Evolutionary conservation across 2,797 vertebrate genomes (phyloP).

Genomic region (Darevskia mixta): DNA sequence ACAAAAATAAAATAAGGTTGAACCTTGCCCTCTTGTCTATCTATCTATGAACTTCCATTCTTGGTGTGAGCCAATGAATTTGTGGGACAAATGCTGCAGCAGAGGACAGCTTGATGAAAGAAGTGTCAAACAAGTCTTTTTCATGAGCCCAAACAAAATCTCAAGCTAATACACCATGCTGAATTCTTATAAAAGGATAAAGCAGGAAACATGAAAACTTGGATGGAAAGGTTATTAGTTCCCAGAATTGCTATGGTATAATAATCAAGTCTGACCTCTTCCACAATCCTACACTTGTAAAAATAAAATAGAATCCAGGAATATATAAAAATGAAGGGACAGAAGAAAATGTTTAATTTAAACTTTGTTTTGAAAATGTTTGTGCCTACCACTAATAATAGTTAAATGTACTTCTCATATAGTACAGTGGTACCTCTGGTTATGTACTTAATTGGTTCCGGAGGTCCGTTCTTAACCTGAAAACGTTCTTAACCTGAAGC

Average conservation of each 20-base stretch:
- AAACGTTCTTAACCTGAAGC: too few relatives aligned
- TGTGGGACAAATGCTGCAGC: constrained; percentile 15
- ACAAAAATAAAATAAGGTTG: constrained; percentile 20
- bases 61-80: constrained; percentile 39
- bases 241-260: not conserved
- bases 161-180: fast-evolving
- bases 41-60: constrained; percentile 42
- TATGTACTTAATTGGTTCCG: too few relatives aligned
- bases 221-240: constrained; percentile 18
- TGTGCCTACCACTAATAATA: not conserved
- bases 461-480: too few relatives aligned
- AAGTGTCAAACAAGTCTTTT: constrained; percentile 43
- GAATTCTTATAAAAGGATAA: constrained; percentile 33
- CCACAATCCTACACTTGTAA: constrained; percentile 22
- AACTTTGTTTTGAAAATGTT: constrained; percentile 10
- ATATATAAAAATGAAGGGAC: not conserved
- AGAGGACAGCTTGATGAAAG: constrained; percentile 44
- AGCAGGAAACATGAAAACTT: not conserved
- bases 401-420: constrained; percentile 28
- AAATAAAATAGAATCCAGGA: not conserved
- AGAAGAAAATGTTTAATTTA: constrained; percentile 34
- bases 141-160: constrained; percentile 43
- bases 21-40: constrained; percentile 38
- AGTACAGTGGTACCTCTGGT: not conserved
- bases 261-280: constrained; percentile 31